These are phyloP conservation scores for Oscheius sp. DNA, from an alignment of 2,888 invertebrate species.

Conservation along the genomic window DNA sequence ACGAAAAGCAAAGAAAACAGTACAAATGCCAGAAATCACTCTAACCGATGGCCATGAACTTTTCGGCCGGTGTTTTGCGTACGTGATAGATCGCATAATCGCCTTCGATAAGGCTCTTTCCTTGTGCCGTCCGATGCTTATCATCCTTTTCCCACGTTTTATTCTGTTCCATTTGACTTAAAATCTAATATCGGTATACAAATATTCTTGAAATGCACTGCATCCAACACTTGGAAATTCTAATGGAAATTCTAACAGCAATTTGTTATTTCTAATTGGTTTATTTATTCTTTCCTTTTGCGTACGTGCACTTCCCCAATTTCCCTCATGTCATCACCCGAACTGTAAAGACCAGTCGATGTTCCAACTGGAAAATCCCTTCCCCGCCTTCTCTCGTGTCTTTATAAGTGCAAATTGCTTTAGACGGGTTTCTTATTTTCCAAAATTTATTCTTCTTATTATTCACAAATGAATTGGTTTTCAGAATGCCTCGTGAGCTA, in stretches of 20 bases:
- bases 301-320: background rate
- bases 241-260: too few relatives aligned
- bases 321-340: background rate
- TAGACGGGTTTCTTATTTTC: background rate
- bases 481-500: slow-evolving; percentile 9
- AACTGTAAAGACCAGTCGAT: too few relatives aligned
- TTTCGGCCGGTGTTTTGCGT: background rate
- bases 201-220: too few relatives aligned
- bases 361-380: too few relatives aligned
- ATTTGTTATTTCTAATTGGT: too few relatives aligned
- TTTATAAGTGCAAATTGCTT: background rate
- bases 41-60: background rate
- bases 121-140: background rate
- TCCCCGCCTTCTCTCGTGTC: background rate
- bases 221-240: too few relatives aligned
- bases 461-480: background rate
- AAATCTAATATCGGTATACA: too few relatives aligned
- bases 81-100: slow-evolving; percentile 2
- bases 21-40: too few relatives aligned
- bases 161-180: background rate
- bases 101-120: background rate
- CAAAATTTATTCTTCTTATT: background rate
- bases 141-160: background rate
- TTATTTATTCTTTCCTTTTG: too few relatives aligned
- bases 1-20: too few relatives aligned